These are phyloP conservation scores for Enteromius radiatus DNA, from an alignment of 2,797 vertebrate species.

Conservation along the genomic window DNA sequence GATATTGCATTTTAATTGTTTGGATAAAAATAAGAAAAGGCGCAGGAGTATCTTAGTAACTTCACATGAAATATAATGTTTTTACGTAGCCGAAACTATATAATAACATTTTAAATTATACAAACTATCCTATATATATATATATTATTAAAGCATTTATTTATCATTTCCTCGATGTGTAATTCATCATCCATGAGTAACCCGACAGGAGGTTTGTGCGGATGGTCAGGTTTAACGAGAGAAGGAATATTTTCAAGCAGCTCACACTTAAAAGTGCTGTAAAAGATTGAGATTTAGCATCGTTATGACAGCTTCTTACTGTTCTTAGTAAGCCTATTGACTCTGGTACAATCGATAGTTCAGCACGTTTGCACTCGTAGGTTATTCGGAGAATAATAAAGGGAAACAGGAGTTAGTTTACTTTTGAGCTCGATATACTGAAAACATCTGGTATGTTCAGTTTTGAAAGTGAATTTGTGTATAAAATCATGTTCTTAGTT, in stretches of 20 bases:
- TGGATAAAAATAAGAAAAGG: neutral
- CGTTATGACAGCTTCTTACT: neutral
- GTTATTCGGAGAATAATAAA: neutral
- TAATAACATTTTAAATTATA: neutral
- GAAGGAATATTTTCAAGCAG: neutral
- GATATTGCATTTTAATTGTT: neutral
- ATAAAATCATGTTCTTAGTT: neutral
- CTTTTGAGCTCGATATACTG: neutral
- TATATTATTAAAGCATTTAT: neutral
- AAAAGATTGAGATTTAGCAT: neutral
- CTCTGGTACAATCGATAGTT: neutral
- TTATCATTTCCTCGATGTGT: conserved; percentile 67
- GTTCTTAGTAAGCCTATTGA: neutral
- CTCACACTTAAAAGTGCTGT: neutral
- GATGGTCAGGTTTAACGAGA: conserved; percentile 72
- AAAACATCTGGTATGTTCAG: neutral
- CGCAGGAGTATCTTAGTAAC: neutral
- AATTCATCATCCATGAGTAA: conserved; percentile 73
- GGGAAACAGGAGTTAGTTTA: neutral
- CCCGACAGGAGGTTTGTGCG: conserved; percentile 74
- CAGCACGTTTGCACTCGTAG: neutral
- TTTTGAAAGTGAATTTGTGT: neutral
- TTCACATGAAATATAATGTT: neutral
- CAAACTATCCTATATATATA: neutral
- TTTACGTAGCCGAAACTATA: neutral